A percentile compares a stretch with the other conserved stretches of the same genome.
Evolutionary conservation across 2,888 invertebrate species (phyloP).

Genomic region (Allacma fusca): DNA sequence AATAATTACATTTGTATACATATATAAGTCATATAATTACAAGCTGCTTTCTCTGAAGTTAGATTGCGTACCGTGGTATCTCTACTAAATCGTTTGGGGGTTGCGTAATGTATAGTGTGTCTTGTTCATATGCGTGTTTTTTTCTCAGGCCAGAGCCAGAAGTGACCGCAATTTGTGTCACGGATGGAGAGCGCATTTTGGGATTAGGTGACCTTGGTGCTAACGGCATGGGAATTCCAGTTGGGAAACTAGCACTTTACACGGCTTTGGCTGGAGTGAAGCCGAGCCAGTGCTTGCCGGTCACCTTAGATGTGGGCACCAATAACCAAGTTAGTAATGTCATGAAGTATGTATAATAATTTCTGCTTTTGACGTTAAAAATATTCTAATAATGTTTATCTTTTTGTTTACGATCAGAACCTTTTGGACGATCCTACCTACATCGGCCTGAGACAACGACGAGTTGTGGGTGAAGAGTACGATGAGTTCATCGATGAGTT

Average conservation of each 20-base stretch:
- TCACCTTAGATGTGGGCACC: constrained; percentile 93
- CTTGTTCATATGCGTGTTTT: constrained; percentile 77
- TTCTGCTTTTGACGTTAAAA: no score
- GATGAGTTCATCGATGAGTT: constrained; percentile 97
- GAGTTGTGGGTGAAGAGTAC: constrained; percentile 84
- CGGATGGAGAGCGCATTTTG: constrained; percentile 97
- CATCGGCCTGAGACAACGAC: constrained; percentile 86
- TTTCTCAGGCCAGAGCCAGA: constrained; percentile 83
- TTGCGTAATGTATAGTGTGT: no score
- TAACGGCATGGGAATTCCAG: constrained; percentile 98
- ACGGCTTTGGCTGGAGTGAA: constrained; percentile 96
- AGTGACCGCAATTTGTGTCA: constrained; percentile 90
- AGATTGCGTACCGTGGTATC: no score
- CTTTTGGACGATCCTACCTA: constrained; percentile 93
- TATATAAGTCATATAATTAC: no score
- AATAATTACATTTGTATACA: background rate
- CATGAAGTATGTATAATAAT: no score
- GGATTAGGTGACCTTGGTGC: constrained; percentile 97
- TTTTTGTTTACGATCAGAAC: constrained; percentile 66
- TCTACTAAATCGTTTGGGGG: no score
- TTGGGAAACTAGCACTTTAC: constrained; percentile 95
- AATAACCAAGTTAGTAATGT: constrained; percentile 77
- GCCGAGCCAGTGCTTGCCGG: constrained; percentile 92
- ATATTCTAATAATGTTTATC: background rate
- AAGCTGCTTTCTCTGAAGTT: no score